A percentile compares a stretch with the other conserved stretches of the same genome.
Evolutionary conservation across 2,888 invertebrate species (phyloP).

Genomic region (Ophion slaviceki): DNA sequence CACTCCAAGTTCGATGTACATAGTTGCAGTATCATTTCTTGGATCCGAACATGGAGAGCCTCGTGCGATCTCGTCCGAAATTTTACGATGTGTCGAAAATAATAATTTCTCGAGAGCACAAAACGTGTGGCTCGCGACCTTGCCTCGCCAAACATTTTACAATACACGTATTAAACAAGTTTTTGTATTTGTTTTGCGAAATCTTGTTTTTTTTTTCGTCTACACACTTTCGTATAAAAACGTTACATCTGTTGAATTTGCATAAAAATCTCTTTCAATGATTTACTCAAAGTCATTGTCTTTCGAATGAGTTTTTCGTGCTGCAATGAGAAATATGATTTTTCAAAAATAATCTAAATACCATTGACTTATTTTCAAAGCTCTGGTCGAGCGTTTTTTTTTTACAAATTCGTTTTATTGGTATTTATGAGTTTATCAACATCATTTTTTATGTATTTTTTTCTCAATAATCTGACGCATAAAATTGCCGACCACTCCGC

Average conservation of each 20-base stretch:
- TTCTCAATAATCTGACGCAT: too few relatives aligned
- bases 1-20: slow-evolving; percentile 5
- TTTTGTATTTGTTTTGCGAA: neutral
- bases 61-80: slow-evolving; percentile 7
- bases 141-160: slow-evolving; percentile 14
- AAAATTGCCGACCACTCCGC: too few relatives aligned
- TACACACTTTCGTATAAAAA: neutral
- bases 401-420: too few relatives aligned
- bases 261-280: too few relatives aligned
- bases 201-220: neutral
- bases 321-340: too few relatives aligned
- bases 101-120: slow-evolving; percentile 18
- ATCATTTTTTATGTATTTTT: too few relatives aligned
- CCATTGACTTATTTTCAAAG: too few relatives aligned
- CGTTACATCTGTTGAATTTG: too few relatives aligned
- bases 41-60: neutral
- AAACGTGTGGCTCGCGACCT: slow-evolving; percentile 20
- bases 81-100: slow-evolving; percentile 42
- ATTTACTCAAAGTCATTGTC: too few relatives aligned
- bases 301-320: neutral
- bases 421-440: too few relatives aligned
- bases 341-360: too few relatives aligned
- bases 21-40: slow-evolving; percentile 16
- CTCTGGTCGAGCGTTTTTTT: too few relatives aligned
- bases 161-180: neutral